These are phyloP conservation scores for Hypomecis atomaria DNA, from an alignment of 2,888 invertebrate species.

Conservation along the genomic window DNA sequence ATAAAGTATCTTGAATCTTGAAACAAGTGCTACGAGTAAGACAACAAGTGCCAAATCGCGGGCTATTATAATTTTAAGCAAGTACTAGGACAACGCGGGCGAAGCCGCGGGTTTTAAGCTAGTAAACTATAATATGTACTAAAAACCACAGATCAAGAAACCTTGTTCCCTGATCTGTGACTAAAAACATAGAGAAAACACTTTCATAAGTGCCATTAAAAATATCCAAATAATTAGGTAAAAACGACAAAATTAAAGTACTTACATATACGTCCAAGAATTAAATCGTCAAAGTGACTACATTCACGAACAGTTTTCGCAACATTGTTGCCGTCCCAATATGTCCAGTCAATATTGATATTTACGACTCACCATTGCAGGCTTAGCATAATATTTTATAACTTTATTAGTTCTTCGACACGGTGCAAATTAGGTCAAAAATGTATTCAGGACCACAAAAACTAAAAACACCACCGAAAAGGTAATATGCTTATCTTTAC, in stretches of 20 bases:
- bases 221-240: too few species aligned
- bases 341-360: slow-evolving; percentile 70
- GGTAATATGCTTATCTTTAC: slow-evolving; percentile 4
- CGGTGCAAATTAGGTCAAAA: slow-evolving; percentile 50
- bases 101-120: too few species aligned
- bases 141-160: too few species aligned
- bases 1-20: too few species aligned
- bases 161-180: too few species aligned
- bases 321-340: slow-evolving; percentile 60
- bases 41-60: too few species aligned
- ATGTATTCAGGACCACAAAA: slow-evolving; percentile 2
- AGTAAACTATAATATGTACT: too few species aligned
- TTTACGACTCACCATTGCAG: slow-evolving; percentile 71
- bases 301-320: slow-evolving; percentile 53
- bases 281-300: slow-evolving; percentile 20
- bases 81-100: too few species aligned
- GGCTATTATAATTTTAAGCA: too few species aligned
- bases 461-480: neutral
- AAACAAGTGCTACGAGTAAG: too few species aligned
- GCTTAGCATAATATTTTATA: slow-evolving; percentile 62
- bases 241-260: neutral
- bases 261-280: neutral
- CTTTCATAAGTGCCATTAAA: too few species aligned
- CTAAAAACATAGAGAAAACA: too few species aligned
- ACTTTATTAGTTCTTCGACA: slow-evolving; percentile 62